Percentiles rank a stretch among this genome's conserved stretches.
These are phyloP conservation scores for Phaenicophaeus curvirostris DNA, from an alignment of 2,797 vertebrate genomes.

Conservation along the genomic window DNA sequence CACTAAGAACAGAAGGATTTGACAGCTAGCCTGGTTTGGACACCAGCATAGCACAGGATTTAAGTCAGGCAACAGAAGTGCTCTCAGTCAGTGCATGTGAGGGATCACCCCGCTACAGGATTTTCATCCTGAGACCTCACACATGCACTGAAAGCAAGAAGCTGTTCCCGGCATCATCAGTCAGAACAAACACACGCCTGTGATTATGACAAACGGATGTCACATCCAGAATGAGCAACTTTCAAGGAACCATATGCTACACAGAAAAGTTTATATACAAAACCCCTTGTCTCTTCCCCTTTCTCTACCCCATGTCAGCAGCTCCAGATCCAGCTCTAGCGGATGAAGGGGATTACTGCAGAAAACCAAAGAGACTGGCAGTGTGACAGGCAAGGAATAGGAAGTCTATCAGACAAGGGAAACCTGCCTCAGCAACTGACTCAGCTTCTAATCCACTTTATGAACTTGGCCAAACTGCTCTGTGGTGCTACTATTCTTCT, in stretches of 20 bases:
- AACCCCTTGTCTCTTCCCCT: neutral
- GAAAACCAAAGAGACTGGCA: neutral
- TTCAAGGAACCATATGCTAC: neutral
- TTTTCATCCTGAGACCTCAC: neutral
- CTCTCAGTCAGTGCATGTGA: neutral
- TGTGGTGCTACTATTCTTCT: neutral
- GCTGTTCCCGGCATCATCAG: neutral
- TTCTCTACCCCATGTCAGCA: neutral
- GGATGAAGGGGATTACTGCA: constrained; percentile 28
- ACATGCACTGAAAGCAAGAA: accelerated
- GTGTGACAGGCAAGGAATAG: neutral
- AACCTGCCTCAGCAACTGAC: neutral
- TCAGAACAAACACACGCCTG: neutral
- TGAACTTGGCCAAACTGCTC: neutral
- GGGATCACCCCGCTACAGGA: neutral
- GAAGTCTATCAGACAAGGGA: neutral
- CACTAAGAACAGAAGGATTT: neutral
- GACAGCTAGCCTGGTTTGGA: neutral
- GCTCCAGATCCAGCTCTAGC: neutral
- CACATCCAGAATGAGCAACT: neutral
- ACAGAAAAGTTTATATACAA: neutral
- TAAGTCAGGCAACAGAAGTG: neutral
- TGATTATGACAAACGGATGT: neutral
- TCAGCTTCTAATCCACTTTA: neutral
- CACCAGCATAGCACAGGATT: neutral